A percentile compares a stretch with the other conserved stretches of the same genome.
Conservation (phyloP, 2,797 vertebrate genomes). For the Florisuga fusca region DNA sequence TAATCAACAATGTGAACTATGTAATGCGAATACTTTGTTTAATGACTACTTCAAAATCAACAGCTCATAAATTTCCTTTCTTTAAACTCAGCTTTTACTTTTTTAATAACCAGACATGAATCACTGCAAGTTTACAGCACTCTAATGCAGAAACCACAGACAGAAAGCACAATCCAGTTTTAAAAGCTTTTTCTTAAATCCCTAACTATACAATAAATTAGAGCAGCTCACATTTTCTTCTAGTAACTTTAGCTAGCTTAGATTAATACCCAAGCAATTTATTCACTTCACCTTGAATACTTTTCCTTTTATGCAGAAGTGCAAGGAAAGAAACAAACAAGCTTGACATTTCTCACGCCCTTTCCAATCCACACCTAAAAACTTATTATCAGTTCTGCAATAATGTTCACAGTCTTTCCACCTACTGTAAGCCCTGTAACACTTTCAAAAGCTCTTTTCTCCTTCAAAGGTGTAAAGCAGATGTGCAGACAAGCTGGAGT, state of each 20-base stretch:
- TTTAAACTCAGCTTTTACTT: not conserved
- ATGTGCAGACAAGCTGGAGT: not conserved
- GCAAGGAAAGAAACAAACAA: not conserved
- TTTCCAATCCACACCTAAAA: not conserved
- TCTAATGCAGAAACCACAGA: not conserved
- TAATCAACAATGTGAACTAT: not conserved
- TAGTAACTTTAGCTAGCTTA: not conserved
- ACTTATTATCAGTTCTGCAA: not conserved
- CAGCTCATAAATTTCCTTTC: not conserved
- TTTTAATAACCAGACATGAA: not conserved
- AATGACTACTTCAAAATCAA: constrained; percentile 21
- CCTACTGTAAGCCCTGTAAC: not conserved
- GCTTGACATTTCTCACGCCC: not conserved
- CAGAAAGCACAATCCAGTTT: not conserved
- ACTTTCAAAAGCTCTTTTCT: not conserved
- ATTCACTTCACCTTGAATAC: not conserved
- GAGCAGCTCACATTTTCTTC: not conserved
- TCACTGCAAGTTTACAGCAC: not conserved
- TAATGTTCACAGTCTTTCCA: not conserved
- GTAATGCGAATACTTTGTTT: not conserved
- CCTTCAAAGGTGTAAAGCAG: not conserved
- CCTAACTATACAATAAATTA: not conserved
- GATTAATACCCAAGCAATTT: not conserved
- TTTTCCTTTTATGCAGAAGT: not conserved
- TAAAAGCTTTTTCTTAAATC: constrained; percentile 21